Evolutionary conservation across 2,797 vertebrate genomes (phyloP), one percentile per base, ranked within the genome.

Genomic region (Erithacus rubecula): DNA sequence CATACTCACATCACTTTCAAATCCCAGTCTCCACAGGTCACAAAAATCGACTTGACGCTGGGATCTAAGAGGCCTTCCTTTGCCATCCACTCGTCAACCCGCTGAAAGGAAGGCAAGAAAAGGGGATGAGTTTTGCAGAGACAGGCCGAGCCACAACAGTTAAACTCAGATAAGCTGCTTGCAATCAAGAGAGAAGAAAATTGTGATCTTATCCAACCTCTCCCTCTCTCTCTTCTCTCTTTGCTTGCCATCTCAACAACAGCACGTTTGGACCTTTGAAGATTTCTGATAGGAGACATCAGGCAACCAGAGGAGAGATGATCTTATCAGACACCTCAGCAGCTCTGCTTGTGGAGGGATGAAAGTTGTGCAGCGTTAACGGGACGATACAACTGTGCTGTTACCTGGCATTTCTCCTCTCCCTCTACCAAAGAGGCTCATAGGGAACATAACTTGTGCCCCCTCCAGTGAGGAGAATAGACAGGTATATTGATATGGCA

Each of bases 11-110:
- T 98, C 96, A 98, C 98, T 98, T 98, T 98, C 96, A 98, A 98
- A 97, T 98, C 98, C 98, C 98, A 98, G 96, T 98, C 98, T 96
- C 98, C 98, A 94, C 98, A 98, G 97, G 98, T 98, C 96, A 98
- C 98, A 97, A 98, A 98, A 97, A 98, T 98, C 77, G 98, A 98
- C 97, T 98, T 98, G 97, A 98, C 97, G 95, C 98, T 98, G 94
- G 98, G 98, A 97, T 98, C 98, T 97, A 98, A 97, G 95, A 98
- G 98, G 94, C 98, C 98, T 98, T 98, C 98, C 92, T 98, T 98
- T 43, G 97, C 98, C 98, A 98, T 98, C 98, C 98, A 98, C 92
- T 98, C 98, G 96, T 98, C 98, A 93, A 98, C 98, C 96, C 98
- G 98, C 98, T 98, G 98, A 95, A 98, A 98, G 94, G 96, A 96